Evolutionary conservation across 2,797 vertebrate species (phyloP), one percentile per base, ranked within the genome.

Genomic region (Ceyx erithaca): DNA sequence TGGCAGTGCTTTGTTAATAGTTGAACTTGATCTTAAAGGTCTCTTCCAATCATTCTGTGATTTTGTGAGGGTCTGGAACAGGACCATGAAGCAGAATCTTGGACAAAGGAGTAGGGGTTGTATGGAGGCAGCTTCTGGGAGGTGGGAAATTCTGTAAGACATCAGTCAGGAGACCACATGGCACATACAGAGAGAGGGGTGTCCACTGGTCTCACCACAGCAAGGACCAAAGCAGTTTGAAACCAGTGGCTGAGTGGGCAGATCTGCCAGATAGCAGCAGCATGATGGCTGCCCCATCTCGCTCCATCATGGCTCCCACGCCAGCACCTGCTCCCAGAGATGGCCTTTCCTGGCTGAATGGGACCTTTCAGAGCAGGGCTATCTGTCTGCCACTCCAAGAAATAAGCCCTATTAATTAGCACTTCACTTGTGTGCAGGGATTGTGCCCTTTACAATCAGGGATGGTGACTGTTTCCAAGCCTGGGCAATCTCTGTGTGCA

Each of bases 191-290:
- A 31, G 19, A 55, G 54, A 31, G 19, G 18, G 12, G n/a, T 55
- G 54, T 94, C 98, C 98, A 98, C 14, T 98, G 98, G 31, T 98
- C 98, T 98, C 97, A 20, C 98, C 97, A 12, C 98, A 98, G 49
- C 8, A 17, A 28, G 13, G 28, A n/a, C 28, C 0, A 2, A 25
- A 37, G 46, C 20, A 25, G 21, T 20, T 28, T 51, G 54, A 62
- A 59, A n/a, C 6, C 7, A 3, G 37, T 30, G 1, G 1, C 70
- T 1, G 4, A 7, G n/a, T 3, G 14, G 20, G 51, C 51, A 77
- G 59, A 37, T 12, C 35, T 51, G 26, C 18, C 33, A 49, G 30
- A 48, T 23, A 49, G 45, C 21, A 12, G 57, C 25, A 55, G 26
- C 14, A 33, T 5, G 22, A 43, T 2, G 52, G 5, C 49, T 57